These are phyloP conservation scores for Leontopithecus rosalia DNA, from an alignment of 2,797 vertebrate genomes.

Conservation along the genomic window DNA sequence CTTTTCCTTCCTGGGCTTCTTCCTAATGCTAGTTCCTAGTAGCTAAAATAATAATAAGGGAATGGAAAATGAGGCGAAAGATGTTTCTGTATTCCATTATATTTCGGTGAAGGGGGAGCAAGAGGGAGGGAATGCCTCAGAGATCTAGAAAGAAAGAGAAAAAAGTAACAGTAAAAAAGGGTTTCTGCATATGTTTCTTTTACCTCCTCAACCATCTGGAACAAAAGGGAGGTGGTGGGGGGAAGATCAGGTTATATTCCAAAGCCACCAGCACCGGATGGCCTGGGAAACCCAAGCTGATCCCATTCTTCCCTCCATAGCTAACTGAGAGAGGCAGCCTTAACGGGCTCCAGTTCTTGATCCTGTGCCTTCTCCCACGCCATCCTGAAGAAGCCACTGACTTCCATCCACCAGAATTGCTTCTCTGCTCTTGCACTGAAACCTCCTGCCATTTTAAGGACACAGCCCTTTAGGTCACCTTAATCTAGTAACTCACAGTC, in stretches of 20 bases:
- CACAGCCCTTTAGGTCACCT: not conserved
- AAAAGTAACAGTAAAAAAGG: not conserved
- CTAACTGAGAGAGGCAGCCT: not conserved
- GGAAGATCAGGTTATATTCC: not conserved
- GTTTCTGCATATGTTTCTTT: not conserved
- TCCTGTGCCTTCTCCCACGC: not conserved
- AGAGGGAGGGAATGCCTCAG: not conserved
- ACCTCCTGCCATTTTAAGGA: not conserved
- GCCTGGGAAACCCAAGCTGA: not conserved
- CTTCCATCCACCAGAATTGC: not conserved
- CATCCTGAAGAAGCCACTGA: not conserved
- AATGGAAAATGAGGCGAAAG: not conserved
- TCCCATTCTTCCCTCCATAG: not conserved
- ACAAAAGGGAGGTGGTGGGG: not conserved
- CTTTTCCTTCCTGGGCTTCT: conserved; percentile 31
- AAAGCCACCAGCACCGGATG: not conserved
- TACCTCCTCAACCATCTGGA: not conserved
- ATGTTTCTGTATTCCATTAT: not conserved
- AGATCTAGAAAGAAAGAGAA: not conserved
- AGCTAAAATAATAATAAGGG: not conserved
- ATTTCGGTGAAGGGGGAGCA: not conserved
- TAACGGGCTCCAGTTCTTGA: not conserved
- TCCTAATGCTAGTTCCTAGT: conserved; percentile 16
- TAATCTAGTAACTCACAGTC: conserved; percentile 11
- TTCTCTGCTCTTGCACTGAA: not conserved